These are phyloP conservation scores for Cuculus canorus DNA, from an alignment of 2,797 vertebrate species.

Conservation along the genomic window DNA sequence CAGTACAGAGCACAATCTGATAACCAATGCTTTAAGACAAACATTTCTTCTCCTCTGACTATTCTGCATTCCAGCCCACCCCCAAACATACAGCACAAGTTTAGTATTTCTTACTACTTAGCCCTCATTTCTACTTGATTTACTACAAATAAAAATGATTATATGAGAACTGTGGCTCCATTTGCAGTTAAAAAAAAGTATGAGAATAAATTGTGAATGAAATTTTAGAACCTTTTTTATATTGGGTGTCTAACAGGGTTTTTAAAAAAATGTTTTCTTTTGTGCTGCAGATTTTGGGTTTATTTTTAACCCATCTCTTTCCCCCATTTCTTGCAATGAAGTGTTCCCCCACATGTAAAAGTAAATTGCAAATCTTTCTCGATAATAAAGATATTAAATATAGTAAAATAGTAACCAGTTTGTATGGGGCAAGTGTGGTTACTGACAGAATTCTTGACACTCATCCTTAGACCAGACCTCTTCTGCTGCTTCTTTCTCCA, in stretches of 20 bases:
- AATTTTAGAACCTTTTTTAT: not conserved
- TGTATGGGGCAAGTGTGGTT: not conserved
- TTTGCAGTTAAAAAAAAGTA: conserved; percentile 18
- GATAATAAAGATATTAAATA: not conserved
- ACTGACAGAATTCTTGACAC: not conserved
- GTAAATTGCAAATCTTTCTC: not conserved
- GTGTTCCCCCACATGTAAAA: not conserved
- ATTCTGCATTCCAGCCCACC: conserved; percentile 61
- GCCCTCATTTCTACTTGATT: not conserved
- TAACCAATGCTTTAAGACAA: not conserved
- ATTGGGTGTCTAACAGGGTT: not conserved
- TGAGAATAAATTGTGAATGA: not conserved
- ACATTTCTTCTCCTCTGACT: conserved; percentile 12
- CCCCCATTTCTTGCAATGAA: not conserved
- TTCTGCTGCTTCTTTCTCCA: not conserved
- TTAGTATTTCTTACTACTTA: not conserved
- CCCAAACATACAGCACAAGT: not conserved
- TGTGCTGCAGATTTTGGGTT: not conserved
- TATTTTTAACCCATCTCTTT: not conserved
- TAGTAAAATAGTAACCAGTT: not conserved
- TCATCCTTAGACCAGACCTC: not conserved
- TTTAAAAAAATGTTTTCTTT: not conserved
- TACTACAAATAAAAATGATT: conserved; percentile 22
- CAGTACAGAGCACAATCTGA: conserved; percentile 53
- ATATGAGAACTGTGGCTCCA: not conserved